A percentile compares a stretch with the other conserved stretches of the same genome.
phyloP scores from a whole-genome alignment of 2,113 vertebrate species.

The Rhabdomys dilectus region DNA sequence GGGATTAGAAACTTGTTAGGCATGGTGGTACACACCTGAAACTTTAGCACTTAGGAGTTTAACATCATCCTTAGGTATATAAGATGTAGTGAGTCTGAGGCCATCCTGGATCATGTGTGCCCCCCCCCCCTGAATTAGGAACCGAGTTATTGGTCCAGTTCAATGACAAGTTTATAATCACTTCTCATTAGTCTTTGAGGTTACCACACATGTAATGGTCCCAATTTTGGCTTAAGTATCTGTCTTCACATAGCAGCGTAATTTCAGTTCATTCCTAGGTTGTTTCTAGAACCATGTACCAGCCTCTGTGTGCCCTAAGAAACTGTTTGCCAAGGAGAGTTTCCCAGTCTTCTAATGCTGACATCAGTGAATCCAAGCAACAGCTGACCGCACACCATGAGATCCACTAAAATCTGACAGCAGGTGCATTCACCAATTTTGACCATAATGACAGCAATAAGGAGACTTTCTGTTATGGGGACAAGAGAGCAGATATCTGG shows the following conservation, averaged over 20 bases:
- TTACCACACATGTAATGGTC: neutral
- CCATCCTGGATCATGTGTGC: neutral
- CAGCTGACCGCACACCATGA: constrained; percentile 81
- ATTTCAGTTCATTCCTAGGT: neutral
- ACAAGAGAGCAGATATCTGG: constrained; percentile 77
- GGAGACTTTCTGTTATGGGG: constrained; percentile 73
- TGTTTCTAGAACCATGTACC: neutral
- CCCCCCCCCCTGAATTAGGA: neutral
- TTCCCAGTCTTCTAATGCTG: constrained; percentile 52
- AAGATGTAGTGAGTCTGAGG: neutral
- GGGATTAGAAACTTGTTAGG: neutral
- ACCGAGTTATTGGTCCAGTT: neutral
- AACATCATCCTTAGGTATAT: neutral
- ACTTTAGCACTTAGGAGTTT: neutral
- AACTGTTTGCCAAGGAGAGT: constrained; percentile 37
- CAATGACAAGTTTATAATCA: neutral
- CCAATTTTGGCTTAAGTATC: neutral
- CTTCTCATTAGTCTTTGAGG: neutral
- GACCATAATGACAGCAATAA: constrained; percentile 72
- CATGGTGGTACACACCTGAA: neutral
- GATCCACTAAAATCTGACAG: constrained; percentile 77
- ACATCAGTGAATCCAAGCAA: constrained; percentile 74
- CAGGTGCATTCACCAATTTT: constrained; percentile 73
- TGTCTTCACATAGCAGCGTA: neutral
- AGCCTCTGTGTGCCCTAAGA: neutral